phyloP scores from a whole-genome alignment of 35 echinoderm and acorn worm species.

The Hemicentrotus pulcherrimus region DNA sequence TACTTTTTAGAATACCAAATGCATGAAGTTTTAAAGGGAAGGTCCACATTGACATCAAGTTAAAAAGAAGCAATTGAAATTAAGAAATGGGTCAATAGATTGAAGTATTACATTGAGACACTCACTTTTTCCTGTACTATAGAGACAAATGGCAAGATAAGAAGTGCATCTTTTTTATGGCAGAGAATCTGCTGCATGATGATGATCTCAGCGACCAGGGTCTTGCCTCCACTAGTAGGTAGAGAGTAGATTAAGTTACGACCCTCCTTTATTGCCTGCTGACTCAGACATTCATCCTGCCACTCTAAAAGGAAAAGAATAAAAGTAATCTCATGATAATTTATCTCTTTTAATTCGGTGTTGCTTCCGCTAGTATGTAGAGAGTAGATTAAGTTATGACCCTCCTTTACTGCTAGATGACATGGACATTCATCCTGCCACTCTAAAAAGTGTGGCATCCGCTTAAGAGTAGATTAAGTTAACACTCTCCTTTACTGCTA shows the following conservation, averaged over 20 bases:
- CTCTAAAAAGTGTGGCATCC: no score
- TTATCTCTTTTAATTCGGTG: no score
- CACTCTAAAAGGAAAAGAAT: slow-evolving; percentile 65
- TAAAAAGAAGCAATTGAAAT: background rate
- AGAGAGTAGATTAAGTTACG: slow-evolving; percentile 91
- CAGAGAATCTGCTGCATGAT: slow-evolving; percentile 89
- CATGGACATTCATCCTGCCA: slow-evolving; percentile 86
- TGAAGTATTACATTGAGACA: background rate
- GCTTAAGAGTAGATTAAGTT: no score
- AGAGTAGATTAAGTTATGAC: slow-evolving; percentile 83
- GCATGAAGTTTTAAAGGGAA: no score
- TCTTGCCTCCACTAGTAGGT: slow-evolving; percentile 93
- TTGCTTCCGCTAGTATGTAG: slow-evolving; percentile 84
- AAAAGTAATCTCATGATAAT: background rate
- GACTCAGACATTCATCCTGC: slow-evolving; percentile 87
- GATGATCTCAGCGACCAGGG: slow-evolving; percentile 88
- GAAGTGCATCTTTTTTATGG: slow-evolving; percentile 72
- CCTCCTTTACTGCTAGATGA: slow-evolving; percentile 64
- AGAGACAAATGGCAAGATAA: slow-evolving; percentile 81
- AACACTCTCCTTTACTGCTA: no score
- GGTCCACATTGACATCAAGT: no score
- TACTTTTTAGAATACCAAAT: no score
- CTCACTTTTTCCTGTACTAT: slow-evolving; percentile 90
- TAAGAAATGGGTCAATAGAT: background rate
- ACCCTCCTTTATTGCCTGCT: slow-evolving; percentile 65